Percentiles rank a stretch among this genome's conserved stretches.
Evolutionary conservation across 2,113 vertebrate species (phyloP).

Genomic region (Caranx melampygus): DNA sequence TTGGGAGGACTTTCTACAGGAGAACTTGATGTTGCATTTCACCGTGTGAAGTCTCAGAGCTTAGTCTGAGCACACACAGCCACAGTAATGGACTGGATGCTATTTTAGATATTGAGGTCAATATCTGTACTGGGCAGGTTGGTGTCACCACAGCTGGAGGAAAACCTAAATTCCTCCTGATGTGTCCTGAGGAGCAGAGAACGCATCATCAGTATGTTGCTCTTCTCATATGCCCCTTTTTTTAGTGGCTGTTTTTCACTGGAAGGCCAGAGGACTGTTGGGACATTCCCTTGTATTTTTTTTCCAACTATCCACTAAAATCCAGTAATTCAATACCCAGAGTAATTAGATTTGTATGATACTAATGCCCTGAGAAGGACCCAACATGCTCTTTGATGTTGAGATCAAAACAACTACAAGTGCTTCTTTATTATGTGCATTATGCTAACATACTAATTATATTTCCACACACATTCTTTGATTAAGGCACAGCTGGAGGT

Average conservation of each 20-base stretch:
- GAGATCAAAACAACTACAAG: slow-evolving; percentile 74
- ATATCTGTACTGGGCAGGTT: slow-evolving; percentile 55
- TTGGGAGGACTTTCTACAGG: slow-evolving; percentile 62
- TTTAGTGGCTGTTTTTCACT: slow-evolving; percentile 28
- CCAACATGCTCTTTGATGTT: slow-evolving; percentile 77
- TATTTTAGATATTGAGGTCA: slow-evolving; percentile 74
- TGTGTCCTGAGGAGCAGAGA: slow-evolving; percentile 20
- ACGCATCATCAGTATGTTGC: slow-evolving; percentile 38
- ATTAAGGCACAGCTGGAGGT: slow-evolving; percentile 80
- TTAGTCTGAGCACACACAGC: slow-evolving; percentile 63
- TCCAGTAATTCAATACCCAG: slow-evolving; percentile 73
- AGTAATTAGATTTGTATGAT: slow-evolving; percentile 77
- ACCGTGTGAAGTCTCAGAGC: slow-evolving; percentile 55
- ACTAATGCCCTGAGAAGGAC: slow-evolving; percentile 71
- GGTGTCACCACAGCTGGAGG: slow-evolving; percentile 41
- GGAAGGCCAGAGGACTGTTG: slow-evolving; percentile 22
- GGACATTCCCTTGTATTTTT: slow-evolving; percentile 62
- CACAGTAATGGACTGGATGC: slow-evolving; percentile 62
- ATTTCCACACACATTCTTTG: slow-evolving; percentile 78
- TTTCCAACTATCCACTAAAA: slow-evolving; percentile 70
- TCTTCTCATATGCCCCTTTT: slow-evolving; percentile 30
- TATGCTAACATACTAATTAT: slow-evolving; percentile 81
- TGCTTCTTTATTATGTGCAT: slow-evolving; percentile 72
- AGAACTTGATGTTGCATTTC: slow-evolving; percentile 70
- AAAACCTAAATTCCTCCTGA: slow-evolving; percentile 40